Percentiles rank a stretch among this genome's conserved stretches.
Evolutionary conservation across 2,888 invertebrate genomes (phyloP).

Genomic region (Limnephilus auricula): DNA sequence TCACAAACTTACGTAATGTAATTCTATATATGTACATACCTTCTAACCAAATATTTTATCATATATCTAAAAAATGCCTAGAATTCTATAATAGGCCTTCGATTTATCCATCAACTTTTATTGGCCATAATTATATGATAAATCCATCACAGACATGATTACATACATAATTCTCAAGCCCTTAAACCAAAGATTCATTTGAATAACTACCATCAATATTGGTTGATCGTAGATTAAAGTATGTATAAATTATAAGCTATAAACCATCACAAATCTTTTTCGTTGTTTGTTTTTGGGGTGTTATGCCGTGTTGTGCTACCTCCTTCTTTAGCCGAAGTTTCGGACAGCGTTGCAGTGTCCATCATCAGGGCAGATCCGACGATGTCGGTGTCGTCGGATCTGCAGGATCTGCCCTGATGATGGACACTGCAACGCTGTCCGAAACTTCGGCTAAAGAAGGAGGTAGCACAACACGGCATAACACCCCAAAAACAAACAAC

Average conservation of each 20-base stretch:
- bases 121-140: background rate
- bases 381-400: too few relatives aligned
- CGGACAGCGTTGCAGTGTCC: too few relatives aligned
- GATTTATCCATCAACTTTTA: background rate
- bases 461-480: too few relatives aligned
- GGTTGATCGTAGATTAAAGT: slow-evolving; percentile 80
- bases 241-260: background rate
- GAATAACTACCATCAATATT: slow-evolving; percentile 90
- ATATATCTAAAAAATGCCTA: slow-evolving; percentile 84
- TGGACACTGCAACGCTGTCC: too few relatives aligned
- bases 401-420: too few relatives aligned
- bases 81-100: background rate
- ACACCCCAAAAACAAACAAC: too few relatives aligned
- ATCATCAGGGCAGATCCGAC: too few relatives aligned
- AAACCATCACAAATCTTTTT: background rate
- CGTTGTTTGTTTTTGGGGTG: too few relatives aligned
- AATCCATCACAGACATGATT: background rate
- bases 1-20: slow-evolving; percentile 70
- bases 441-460: too few relatives aligned
- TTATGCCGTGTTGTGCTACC: too few relatives aligned
- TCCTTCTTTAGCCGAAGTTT: too few relatives aligned
- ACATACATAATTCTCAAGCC: background rate
- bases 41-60: slow-evolving; percentile 91
- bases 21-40: slow-evolving; percentile 92
- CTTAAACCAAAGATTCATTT: slow-evolving; percentile 88